Base-by-base conservation (phyloP, 2,797 vertebrate genomes). In the Orientallactaga sibirica region DNA sequence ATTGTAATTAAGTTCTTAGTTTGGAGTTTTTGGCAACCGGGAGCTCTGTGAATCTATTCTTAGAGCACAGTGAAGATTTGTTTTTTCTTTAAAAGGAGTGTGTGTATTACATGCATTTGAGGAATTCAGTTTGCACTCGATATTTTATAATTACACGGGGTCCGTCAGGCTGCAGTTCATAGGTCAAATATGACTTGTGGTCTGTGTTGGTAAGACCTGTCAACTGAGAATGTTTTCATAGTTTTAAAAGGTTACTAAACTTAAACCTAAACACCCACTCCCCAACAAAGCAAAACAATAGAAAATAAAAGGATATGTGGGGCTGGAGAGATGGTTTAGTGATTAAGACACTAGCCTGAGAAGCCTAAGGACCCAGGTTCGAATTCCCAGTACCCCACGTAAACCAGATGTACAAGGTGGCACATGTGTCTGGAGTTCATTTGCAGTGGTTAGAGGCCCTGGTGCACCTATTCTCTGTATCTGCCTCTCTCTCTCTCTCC, bases 221-320 rank as follows among this genome's bases (percentile, higher is more conserved):
- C 11, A 66, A 41, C 33, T 84, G 77, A 92, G 70, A 92, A 87
- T 71, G 15, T 11, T 91, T 79, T 88, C 75, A 8, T 78, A n/a
- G 77, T 93, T 95, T 71, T 61, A 76, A 90, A 92, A 74, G 3
- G n/a, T 92, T 48, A 14, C 8, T 24, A 37, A 43, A 74, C n/a
- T 24, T 24, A 61, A 70, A 24, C 16, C 24, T 11, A 37, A 75
- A 75, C 22, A 12, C 19, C 71, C 4, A 8, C 10, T 10, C 20
- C 20, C 25, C 24, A 77, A n/a, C 62, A 52, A 70, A 77, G 15
- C 29, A 77, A 68, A 24, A 48, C 15, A 81, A 85, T 15, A 74
- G 29, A 20, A 82, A 61, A 7, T 9, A 48, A 48, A 48, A 48
- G 48, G 48, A 48, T 48, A 10, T 48, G 48, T 48, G 48, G 48